Conservation (phyloP, 2,797 vertebrate species). For the Tenualosa ilisha region DNA sequence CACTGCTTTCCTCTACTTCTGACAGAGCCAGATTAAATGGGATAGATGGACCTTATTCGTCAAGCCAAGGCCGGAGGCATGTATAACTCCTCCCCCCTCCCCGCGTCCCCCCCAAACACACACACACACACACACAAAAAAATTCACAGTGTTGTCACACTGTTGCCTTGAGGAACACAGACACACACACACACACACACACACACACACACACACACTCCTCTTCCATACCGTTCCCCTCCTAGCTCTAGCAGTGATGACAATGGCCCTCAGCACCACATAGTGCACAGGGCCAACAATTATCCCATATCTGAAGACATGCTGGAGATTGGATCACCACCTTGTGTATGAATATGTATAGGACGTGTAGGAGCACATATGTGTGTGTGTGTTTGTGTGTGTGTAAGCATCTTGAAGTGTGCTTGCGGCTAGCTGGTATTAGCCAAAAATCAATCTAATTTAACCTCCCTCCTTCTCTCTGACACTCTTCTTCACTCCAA, state of each 20-base stretch:
- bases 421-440: conserved; percentile 39
- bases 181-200: neutral
- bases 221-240: neutral
- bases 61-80: conserved; percentile 43
- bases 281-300: neutral
- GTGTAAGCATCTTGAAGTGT: conserved; percentile 5
- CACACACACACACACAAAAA: neutral
- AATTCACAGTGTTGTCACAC: neutral
- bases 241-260: neutral
- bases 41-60: conserved; percentile 2
- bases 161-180: too few relatives aligned
- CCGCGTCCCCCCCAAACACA: neutral
- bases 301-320: neutral
- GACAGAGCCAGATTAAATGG: conserved; percentile 20
- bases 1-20: neutral
- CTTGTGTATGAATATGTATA: neutral
- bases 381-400: conserved; percentile 27
- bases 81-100: neutral
- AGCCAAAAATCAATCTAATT: conserved; percentile 50
- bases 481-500: conserved; percentile 33
- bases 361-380: neutral
- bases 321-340: too few relatives aligned
- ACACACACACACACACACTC: neutral
- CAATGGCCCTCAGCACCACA: neutral
- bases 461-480: conserved; percentile 41